A percentile compares a stretch with the other conserved stretches of the same genome.
Evolutionary conservation across 1,140 invertebrate genomes (phyloP).

Genomic region (Sinonovacula constricta): DNA sequence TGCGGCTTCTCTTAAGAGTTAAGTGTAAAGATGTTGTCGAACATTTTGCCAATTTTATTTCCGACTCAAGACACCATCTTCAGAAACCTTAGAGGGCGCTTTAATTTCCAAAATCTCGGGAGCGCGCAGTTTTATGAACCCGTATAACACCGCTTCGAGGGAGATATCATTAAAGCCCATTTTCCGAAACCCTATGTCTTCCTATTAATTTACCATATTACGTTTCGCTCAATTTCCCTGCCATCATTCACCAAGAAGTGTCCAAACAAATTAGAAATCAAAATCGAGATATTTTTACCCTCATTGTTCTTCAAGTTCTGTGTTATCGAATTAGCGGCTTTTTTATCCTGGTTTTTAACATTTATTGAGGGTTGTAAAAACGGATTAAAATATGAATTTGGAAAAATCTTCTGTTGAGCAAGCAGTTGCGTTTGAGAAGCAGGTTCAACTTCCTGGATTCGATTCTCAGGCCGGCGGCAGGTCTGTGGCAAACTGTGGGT

Average conservation of each 20-base stretch:
- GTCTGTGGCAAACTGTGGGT: conserved; percentile 15
- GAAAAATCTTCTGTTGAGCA: conserved; percentile 27
- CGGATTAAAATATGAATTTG: conserved; percentile 52
- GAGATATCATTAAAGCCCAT: conserved; percentile 38
- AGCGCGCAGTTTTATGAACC: conserved; percentile 8
- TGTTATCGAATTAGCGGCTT: conserved; percentile 11
- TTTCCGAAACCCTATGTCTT: conserved; percentile 31
- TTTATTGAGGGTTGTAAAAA: no score
- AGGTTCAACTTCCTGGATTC: conserved; percentile 14
- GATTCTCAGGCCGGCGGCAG: background rate
- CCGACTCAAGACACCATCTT: no score
- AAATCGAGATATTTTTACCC: background rate
- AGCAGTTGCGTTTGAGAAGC: background rate
- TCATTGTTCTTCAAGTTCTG: background rate
- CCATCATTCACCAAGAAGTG: conserved; percentile 38
- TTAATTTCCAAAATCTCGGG: conserved; percentile 2
- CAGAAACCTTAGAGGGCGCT: no score
- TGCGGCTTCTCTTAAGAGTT: no score
- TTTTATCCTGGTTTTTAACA: conserved; percentile 2
- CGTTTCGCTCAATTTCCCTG: conserved; percentile 42
- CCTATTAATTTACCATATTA: conserved; percentile 43
- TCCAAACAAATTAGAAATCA: conserved; percentile 49
- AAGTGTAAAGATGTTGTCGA: no score
- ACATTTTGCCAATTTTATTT: no score
- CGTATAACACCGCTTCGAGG: background rate